phyloP scores from a whole-genome alignment of 2,888 invertebrate species.

The Oligia latruncula region DNA sequence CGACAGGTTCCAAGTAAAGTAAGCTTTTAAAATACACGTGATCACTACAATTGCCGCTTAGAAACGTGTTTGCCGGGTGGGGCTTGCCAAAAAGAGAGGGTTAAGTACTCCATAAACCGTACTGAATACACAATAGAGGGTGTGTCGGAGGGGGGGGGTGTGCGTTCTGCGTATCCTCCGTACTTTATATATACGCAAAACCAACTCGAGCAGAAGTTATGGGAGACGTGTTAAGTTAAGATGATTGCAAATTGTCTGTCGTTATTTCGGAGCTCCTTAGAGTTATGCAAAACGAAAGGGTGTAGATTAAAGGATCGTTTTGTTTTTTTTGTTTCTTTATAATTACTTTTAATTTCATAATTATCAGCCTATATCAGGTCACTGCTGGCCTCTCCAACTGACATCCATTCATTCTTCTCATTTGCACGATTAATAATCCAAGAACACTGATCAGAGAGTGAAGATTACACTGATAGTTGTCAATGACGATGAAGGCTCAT shows the following conservation, averaged over 20 bases:
- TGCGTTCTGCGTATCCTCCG: constrained; percentile 58
- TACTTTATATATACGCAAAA: constrained; percentile 74
- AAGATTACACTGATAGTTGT: neutral
- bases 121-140: constrained; percentile 76
- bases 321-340: neutral
- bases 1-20: constrained; percentile 27
- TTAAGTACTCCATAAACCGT: constrained; percentile 79
- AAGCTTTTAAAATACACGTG: constrained; percentile 51
- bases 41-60: constrained; percentile 51
- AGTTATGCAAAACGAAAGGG: constrained; percentile 33
- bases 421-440: neutral
- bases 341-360: neutral
- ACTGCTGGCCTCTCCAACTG: neutral
- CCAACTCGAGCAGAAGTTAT: constrained; percentile 74
- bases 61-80: constrained; percentile 64
- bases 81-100: constrained; percentile 78
- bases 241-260: constrained; percentile 66
- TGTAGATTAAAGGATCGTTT: constrained; percentile 12
- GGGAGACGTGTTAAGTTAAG: constrained; percentile 68
- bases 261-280: constrained; percentile 41
- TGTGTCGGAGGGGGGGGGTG: constrained; percentile 41
- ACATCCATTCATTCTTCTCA: neutral
- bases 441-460: neutral
- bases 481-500: neutral
- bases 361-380: neutral